Evolutionary conservation across 2,888 invertebrate species (phyloP).

Genomic region (Caenorhabditis japonica): DNA sequence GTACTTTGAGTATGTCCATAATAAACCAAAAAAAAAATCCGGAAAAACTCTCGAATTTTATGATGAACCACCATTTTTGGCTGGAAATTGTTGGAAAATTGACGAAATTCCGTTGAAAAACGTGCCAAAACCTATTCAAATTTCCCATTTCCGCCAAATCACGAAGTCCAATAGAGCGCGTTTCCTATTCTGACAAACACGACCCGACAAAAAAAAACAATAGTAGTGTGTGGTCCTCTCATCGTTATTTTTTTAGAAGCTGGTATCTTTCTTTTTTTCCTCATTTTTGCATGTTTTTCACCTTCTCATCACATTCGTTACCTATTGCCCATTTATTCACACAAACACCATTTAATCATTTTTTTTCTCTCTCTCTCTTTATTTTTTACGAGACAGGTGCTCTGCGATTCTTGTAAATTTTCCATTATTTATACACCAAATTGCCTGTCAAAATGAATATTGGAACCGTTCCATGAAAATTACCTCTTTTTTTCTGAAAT

Average conservation of each 20-base stretch:
- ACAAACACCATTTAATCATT: constrained; percentile 7
- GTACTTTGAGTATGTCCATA: too few species aligned
- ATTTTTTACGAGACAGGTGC: constrained; percentile 3
- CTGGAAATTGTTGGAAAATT: background rate
- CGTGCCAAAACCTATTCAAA: too few species aligned
- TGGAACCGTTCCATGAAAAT: background rate
- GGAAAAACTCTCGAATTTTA: too few species aligned
- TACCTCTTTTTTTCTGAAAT: background rate
- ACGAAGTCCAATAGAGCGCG: too few species aligned
- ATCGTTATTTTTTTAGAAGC: too few species aligned
- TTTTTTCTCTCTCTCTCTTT: background rate
- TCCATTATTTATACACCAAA: background rate
- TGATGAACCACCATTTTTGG: too few species aligned
- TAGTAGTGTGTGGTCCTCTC: too few species aligned
- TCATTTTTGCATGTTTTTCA: constrained; percentile 15
- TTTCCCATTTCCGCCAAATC: constrained; percentile 2
- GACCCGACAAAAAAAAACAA: too few species aligned
- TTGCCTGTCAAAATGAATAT: background rate
- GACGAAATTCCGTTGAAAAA: constrained; percentile 11
- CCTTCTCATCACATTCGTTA: constrained; percentile 7
- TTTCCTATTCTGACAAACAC: too few species aligned
- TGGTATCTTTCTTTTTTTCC: constrained; percentile 6
- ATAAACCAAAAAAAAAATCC: too few species aligned
- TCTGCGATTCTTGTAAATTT: constrained; percentile 8
- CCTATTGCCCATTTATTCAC: background rate